Base-by-base conservation (phyloP, 2,888 invertebrate species). In the Lithosia quadra region DNA sequence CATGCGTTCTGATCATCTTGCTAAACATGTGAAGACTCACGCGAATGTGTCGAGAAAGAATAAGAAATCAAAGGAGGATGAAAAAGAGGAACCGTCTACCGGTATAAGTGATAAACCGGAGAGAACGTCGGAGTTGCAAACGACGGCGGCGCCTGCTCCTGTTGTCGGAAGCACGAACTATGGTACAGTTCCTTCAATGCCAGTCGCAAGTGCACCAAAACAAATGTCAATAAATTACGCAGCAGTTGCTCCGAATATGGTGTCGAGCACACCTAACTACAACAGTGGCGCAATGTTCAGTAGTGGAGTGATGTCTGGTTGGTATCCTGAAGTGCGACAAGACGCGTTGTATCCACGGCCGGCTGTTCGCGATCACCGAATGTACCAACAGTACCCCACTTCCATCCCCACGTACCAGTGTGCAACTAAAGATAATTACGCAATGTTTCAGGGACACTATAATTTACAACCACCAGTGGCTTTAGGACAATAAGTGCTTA, bases 1-100 rank as follows among this genome's bases (percentile, higher is more conserved):
- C 91, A 98, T 98, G 97, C 95, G 99, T 24, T 98, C 98, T 74
- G 99, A 99, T 88, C 99, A 99, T 88, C 95, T 99, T n/a, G 97
- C 97, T 72, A 99, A 99, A 90, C 99, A 99, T 90, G 96, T 97
- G 75, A 98, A 98, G 88, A 99, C 98, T 0, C 99, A 99, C 82
- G 96, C 96, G 36, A 97, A 96, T 76, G 94, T 93, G 1, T 93
- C 96, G 24, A 96, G 95, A 67, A 95, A 95, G 72, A 95, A 86
- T 68, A 94, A 92, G 77, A 91, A 94, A 82, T 63, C 85, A 0
- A 92, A 91, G 74, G 92, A 91, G 1, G 93, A 92, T 9, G 91
- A 91, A 15, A 95, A 95, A 73, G 93, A 94, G 8, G 93, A 94
- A 80, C 81, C 90, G 2, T 68, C 83, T 0, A 88, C 86, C 69